Evolutionary conservation across 2,888 invertebrate species (phyloP), one percentile per base, ranked within the genome.

Genomic region (Polietes domitor): DNA sequence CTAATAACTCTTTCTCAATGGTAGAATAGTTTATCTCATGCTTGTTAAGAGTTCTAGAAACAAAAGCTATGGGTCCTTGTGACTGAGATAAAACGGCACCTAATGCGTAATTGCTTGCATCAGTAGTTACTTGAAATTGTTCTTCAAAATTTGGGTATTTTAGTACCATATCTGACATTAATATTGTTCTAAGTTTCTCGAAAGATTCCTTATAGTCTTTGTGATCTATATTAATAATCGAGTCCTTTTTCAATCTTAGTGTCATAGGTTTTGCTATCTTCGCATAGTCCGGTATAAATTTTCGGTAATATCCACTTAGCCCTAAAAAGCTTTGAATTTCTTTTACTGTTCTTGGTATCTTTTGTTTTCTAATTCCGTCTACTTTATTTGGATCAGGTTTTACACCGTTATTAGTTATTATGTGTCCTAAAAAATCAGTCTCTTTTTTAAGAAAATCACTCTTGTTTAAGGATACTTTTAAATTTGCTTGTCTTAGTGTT

Each of bases 381-480:
- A 89, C 88, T 85, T 91, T 91, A 0, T 87, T 84, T 0, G 89
- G 89, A 72, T 91, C 89, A 3, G 90, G 90, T 78, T 86, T 89
- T n/a, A 90, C 86, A 9, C 89, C 89, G 0, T 89, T 87, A 1
- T 87, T 79, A 4, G 90, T 88, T 0, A 76, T 53, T 6, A 77
- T 15, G 24, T 82, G 77, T 7, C 82, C 70, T 2, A 82, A 12
- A 32, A 77, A 80, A 58, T 79, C 73, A 4, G 70, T 80, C 70
- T 80, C 75, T 28, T 65, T 70, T 53, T 77, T 82, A 19, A 85
- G 50, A 58, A 83, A 80, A 10, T 79, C 76, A 1, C 55, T 75
- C 68, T 83, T 78, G 26, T 79, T 70, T 19, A 79, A 19, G 41
- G 85, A 77, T 0, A 85, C 19, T 55, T 85, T 85, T 0, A 85